These are phyloP conservation scores for Charaxes varanes DNA, from an alignment of 1,140 invertebrate genomes.

Conservation along the genomic window DNA sequence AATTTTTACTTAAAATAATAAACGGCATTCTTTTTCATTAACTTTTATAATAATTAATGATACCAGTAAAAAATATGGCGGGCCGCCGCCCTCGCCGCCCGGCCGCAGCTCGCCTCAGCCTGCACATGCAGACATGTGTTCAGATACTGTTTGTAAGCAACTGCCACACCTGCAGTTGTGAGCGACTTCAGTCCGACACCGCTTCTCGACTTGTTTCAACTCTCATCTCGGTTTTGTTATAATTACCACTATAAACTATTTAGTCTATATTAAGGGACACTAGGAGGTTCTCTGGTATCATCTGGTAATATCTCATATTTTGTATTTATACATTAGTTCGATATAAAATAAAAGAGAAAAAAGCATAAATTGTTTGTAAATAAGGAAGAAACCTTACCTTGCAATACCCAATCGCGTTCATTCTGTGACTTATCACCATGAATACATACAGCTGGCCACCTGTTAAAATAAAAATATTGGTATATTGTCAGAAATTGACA, in stretches of 20 bases:
- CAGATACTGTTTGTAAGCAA: conserved; percentile 24
- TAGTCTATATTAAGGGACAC: conserved; percentile 18
- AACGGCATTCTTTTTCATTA: too few relatives aligned
- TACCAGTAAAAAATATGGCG: too few relatives aligned
- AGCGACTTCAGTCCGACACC: conserved; percentile 49
- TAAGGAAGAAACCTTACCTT: conserved; percentile 77
- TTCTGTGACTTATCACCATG: conserved; percentile 94
- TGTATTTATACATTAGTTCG: conserved; percentile 18
- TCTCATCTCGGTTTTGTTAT: conserved; percentile 10
- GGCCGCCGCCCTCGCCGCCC: conserved; percentile 45
- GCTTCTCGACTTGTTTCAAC: conserved; percentile 41
- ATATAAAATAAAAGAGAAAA: conserved; percentile 26
- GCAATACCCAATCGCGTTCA: conserved; percentile 86
- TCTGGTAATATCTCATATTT: conserved; percentile 11
- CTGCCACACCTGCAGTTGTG: conserved; percentile 22
- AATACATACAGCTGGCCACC: conserved; percentile 86
- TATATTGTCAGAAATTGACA: too few relatives aligned
- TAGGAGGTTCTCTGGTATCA: conserved; percentile 7
- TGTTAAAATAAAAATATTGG: conserved; percentile 46
- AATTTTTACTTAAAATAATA: too few relatives aligned
- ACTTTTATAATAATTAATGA: too few relatives aligned
- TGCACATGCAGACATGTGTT: conserved; percentile 62
- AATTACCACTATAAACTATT: conserved; percentile 10
- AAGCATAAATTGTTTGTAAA: conserved; percentile 13
- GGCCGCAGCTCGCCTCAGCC: conserved; percentile 55